Evolutionary conservation across 2,888 invertebrate genomes (phyloP), one percentile per base, ranked within the genome.

Genomic region (Drosophila siamana): DNA sequence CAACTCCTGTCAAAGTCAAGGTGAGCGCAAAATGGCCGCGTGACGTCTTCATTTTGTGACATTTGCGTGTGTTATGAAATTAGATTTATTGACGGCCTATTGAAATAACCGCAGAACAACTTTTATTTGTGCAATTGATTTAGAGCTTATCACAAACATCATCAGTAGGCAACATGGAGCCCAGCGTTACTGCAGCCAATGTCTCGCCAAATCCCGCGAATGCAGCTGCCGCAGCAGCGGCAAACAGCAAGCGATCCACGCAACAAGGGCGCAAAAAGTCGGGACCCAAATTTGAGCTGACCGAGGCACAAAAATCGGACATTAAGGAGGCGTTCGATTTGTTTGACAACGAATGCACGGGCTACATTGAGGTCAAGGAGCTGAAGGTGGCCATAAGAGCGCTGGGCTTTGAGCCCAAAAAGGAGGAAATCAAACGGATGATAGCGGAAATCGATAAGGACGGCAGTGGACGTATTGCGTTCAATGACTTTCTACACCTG

Each of bases 371-470:
- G 89, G 95, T 96, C 0, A 98, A 98, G 92, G 98, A 99, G 91
- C 92, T 99, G 13, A 98, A 98, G 93, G 98, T 98, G 19, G 98
- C 98, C 1, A 97, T 99, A 88, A 93, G 99, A 77, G 99, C 99
- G 0, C 93, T 99, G 11, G 99, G 99, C 0, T 99, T 99, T 93
- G 99, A 99, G 91, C 99, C 99, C 0, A 97, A 97, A 89, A 98
- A 98, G 91, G 98, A 99, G 91, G 99, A 99, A 93, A 97, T 99
- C 16, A 98, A 98, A 92, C 97, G 97, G 90, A 96, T 99, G 95
- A 95, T 97, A 76, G 95, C 96, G 2, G 97, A 98, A 92, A 96
- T 98, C 71, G 98, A 98, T 91, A 97, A 97, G 90, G 95, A 96
- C 72, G 95, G 95, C 41, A 95, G 95, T 85, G 98, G 97, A 50